Evolutionary conservation across 2,113 vertebrate species (phyloP).

Genomic region (Naja naja): DNA sequence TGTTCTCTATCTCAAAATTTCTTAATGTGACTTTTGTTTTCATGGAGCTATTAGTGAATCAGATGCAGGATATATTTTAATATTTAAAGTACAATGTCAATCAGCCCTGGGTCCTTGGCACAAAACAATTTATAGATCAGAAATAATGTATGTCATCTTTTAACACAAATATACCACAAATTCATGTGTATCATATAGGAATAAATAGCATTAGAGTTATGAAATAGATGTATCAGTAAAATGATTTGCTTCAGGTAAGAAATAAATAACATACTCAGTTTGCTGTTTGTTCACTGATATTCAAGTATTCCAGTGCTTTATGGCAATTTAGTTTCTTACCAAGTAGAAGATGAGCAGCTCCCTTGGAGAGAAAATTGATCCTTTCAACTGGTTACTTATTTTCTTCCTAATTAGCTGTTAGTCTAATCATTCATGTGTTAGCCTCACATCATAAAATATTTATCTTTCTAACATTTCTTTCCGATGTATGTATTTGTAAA

Average conservation of each 20-base stretch:
- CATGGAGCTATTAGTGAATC: too few relatives aligned
- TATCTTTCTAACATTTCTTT: neutral
- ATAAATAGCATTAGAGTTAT: neutral
- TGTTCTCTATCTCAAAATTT: neutral
- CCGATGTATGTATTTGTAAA: neutral
- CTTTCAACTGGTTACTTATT: neutral
- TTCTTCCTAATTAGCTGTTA: neutral
- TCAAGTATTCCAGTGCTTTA: neutral
- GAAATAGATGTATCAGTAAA: neutral
- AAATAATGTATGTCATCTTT: neutral
- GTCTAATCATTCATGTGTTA: neutral
- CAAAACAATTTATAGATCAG: neutral
- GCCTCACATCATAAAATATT: neutral
- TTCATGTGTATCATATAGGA: neutral
- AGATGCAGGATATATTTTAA: neutral
- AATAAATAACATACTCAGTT: neutral
- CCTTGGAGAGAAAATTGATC: neutral
- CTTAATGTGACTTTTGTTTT: neutral
- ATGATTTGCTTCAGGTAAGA: neutral
- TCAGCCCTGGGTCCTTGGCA: neutral
- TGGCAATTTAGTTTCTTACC: neutral
- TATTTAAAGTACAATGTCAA: neutral
- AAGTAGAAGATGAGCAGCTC: neutral
- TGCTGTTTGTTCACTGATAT: neutral
- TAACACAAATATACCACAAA: neutral